Percentiles rank a stretch among this genome's conserved stretches.
Evolutionary conservation across 1,140 invertebrate species (phyloP).

Genomic region (Meloidogyne hapla): DNA sequence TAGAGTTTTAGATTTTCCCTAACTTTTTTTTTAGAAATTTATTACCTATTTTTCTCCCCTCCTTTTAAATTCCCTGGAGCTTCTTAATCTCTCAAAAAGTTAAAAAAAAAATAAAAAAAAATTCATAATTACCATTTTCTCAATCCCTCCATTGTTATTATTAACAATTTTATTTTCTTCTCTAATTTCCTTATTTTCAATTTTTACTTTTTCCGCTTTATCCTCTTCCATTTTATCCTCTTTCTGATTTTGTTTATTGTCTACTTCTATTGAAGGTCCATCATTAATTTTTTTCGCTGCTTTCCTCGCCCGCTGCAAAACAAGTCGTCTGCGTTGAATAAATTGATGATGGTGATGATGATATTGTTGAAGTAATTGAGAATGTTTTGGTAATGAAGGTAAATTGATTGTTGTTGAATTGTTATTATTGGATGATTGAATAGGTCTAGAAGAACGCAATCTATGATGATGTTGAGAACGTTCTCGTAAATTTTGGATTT

Average conservation of each 20-base stretch:
- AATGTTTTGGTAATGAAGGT: background rate
- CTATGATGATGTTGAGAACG: no score
- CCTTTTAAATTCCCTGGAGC: no score
- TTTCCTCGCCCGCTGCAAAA: background rate
- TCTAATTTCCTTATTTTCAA: background rate
- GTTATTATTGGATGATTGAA: background rate
- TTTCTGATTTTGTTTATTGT: slow-evolving; percentile 3
- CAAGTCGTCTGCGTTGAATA: slow-evolving; percentile 1
- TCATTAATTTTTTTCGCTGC: background rate
- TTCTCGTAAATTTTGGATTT: no score
- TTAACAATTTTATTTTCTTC: background rate
- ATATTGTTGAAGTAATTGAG: background rate
- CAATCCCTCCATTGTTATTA: background rate
- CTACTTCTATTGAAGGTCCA: background rate
- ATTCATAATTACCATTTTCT: no score
- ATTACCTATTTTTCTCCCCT: no score
- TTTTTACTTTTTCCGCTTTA: background rate
- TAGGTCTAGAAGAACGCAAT: no score
- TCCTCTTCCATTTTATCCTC: background rate
- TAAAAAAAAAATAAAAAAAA: no score
- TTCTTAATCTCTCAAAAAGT: no score
- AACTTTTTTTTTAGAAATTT: no score
- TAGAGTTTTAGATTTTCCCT: no score
- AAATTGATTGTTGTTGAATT: background rate
- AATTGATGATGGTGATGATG: background rate